phyloP scores from a whole-genome alignment of 2,888 invertebrate species.

The Megamerina dolium region DNA sequence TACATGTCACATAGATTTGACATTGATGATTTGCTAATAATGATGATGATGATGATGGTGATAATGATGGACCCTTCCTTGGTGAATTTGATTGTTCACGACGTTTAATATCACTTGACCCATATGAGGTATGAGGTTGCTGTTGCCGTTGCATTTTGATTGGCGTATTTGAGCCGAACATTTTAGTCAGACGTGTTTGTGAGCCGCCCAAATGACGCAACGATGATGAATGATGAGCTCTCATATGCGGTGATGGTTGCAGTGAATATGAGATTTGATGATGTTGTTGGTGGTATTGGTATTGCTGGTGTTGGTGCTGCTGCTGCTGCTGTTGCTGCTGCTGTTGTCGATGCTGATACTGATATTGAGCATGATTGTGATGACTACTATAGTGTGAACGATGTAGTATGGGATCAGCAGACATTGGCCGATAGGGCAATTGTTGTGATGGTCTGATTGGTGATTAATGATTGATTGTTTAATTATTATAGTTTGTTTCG shows the following conservation, averaged over 20 bases:
- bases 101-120: too few relatives aligned
- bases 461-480: neutral
- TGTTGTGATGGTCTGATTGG: slow-evolving; percentile 45
- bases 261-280: slow-evolving; percentile 23
- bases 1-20: too few relatives aligned
- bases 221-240: slow-evolving; percentile 37
- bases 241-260: slow-evolving; percentile 12
- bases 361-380: slow-evolving; percentile 18
- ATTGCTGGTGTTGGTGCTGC: slow-evolving; percentile 7
- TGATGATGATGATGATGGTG: slow-evolving; percentile 1
- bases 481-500: neutral
- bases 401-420: slow-evolving; percentile 49
- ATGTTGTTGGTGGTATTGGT: slow-evolving; percentile 23
- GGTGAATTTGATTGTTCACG: too few relatives aligned
- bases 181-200: slow-evolving; percentile 29
- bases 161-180: slow-evolving; percentile 17
- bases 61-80: slow-evolving; percentile 1
- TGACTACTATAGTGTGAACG: slow-evolving; percentile 37
- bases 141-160: slow-evolving; percentile 6
- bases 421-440: slow-evolving; percentile 49
- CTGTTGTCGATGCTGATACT: slow-evolving; percentile 17
- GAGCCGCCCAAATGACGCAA: slow-evolving; percentile 47
- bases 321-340: slow-evolving; percentile 23
- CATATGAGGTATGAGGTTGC: too few relatives aligned
- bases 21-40: too few relatives aligned